phyloP scores from a whole-genome alignment of 2,888 invertebrate genomes.

The Ichneumoninae sp. region DNA sequence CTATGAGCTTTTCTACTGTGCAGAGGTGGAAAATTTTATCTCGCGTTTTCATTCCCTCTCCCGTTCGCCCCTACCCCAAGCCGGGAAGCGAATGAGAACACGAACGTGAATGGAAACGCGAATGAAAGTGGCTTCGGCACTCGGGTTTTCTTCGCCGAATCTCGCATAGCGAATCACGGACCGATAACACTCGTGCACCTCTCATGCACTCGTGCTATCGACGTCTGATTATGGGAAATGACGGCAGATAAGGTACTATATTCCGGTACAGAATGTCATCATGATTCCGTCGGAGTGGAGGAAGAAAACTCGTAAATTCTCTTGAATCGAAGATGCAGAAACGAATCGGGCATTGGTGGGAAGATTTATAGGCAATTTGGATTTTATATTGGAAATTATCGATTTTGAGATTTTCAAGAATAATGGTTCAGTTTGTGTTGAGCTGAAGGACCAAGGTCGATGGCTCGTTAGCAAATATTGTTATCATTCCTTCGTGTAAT shows the following conservation, averaged over 20 bases:
- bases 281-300: neutral
- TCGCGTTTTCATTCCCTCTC: constrained; percentile 41
- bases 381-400: neutral
- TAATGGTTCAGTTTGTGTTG: too few species aligned
- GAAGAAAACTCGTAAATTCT: neutral
- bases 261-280: neutral
- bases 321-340: neutral
- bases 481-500: too few species aligned
- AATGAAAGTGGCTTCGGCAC: constrained; percentile 43
- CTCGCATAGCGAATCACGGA: neutral
- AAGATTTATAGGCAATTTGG: neutral
- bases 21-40: constrained; percentile 55
- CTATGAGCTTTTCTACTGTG: constrained; percentile 28
- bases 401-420: neutral
- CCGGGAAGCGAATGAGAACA: constrained; percentile 41
- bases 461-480: too few species aligned
- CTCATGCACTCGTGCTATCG: constrained; percentile 9
- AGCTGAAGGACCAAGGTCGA: too few species aligned
- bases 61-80: constrained; percentile 23
- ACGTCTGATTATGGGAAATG: constrained; percentile 35
- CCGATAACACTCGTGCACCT: too few species aligned
- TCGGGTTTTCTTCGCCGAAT: neutral
- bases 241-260: neutral
- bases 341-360: neutral
- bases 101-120: constrained; percentile 24